These are phyloP conservation scores for Drosophila elegans DNA, from an alignment of 1,140 invertebrate species.

Conservation along the genomic window DNA sequence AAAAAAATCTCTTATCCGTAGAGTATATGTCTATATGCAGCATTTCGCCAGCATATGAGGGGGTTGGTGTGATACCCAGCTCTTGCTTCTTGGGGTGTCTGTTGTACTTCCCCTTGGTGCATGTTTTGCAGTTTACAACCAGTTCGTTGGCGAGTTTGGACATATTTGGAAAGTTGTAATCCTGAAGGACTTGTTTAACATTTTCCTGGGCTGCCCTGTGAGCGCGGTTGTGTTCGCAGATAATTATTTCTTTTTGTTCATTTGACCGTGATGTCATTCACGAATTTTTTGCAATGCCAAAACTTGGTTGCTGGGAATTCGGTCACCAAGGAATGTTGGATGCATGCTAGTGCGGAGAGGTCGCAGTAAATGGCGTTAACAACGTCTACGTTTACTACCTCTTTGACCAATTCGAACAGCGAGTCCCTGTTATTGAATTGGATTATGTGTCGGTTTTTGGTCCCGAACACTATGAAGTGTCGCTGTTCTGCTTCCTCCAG, in stretches of 20 bases:
- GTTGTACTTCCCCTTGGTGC: constrained; percentile 20
- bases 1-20: too few relatives aligned
- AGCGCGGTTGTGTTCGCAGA: constrained; percentile 10
- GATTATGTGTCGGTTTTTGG: constrained; percentile 21
- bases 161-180: constrained; percentile 48
- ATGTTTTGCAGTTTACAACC: constrained; percentile 28
- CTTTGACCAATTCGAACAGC: constrained; percentile 13
- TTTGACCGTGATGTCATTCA: neutral
- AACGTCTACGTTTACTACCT: too few relatives aligned
- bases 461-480: too few relatives aligned
- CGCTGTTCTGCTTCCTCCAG: too few relatives aligned
- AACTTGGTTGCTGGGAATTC: too few relatives aligned
- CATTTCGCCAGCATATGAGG: too few relatives aligned
- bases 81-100: constrained; percentile 28
- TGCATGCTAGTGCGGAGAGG: too few relatives aligned
- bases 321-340: too few relatives aligned
- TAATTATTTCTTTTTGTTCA: constrained; percentile 23
- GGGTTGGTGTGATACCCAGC: constrained; percentile 22
- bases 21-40: too few relatives aligned
- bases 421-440: constrained; percentile 10
- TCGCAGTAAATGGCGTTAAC: too few relatives aligned
- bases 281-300: constrained; percentile 23
- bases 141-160: constrained; percentile 28
- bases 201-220: constrained; percentile 43
- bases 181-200: constrained; percentile 19